These are phyloP conservation scores for Periphyllus acericola DNA, from an alignment of 2,888 invertebrate species.

Conservation along the genomic window DNA sequence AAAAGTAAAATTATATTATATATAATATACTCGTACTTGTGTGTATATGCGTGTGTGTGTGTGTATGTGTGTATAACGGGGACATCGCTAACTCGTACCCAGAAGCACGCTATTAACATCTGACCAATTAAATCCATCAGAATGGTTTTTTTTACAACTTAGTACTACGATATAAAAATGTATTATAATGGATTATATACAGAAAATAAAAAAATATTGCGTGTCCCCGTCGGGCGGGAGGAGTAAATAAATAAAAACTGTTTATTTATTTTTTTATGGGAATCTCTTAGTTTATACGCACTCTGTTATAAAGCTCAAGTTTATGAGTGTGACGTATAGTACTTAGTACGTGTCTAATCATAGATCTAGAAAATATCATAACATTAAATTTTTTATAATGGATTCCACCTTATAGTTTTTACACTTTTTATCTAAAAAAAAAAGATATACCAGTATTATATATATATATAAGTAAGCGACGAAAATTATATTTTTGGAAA, in stretches of 20 bases:
- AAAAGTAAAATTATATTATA: constrained; percentile 34
- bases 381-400: constrained; percentile 30
- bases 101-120: constrained; percentile 30
- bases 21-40: not conserved
- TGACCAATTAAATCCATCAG: constrained; percentile 29
- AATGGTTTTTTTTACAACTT: constrained; percentile 34
- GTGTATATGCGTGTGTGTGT: not conserved
- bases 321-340: constrained; percentile 6
- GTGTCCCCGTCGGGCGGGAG: not conserved
- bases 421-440: too few relatives aligned
- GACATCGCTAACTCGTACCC: constrained; percentile 11
- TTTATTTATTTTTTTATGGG: constrained; percentile 23
- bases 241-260: constrained; percentile 42
- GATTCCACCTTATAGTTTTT: constrained; percentile 1
- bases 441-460: too few relatives aligned
- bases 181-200: constrained; percentile 5
- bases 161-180: constrained; percentile 1
- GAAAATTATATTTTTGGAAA: constrained; percentile 19
- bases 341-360: constrained; percentile 51
- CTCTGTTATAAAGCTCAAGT: constrained; percentile 19
- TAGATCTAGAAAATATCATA: constrained; percentile 47
- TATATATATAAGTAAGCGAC: not conserved
- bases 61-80: not conserved
- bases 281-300: constrained; percentile 11
- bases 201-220: constrained; percentile 22